These are phyloP conservation scores for Craniophora ligustri DNA, from an alignment of 2,888 invertebrate species.

Conservation along the genomic window DNA sequence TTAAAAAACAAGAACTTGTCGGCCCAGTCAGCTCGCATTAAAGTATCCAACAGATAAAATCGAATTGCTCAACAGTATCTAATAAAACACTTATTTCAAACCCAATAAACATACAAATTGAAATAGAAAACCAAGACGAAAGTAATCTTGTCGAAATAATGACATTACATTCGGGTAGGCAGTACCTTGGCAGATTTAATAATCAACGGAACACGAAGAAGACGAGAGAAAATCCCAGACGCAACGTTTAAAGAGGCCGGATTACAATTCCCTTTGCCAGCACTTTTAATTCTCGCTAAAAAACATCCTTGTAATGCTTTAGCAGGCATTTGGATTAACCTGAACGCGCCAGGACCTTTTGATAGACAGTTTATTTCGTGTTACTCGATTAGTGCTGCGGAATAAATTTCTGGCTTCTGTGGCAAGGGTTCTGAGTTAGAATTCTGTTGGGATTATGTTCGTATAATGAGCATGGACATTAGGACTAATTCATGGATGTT, in stretches of 20 bases:
- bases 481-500: too few species aligned
- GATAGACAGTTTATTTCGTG: slow-evolving; percentile 29
- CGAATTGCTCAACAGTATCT: neutral
- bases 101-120: slow-evolving; percentile 42
- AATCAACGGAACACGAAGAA: slow-evolving; percentile 31
- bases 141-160: slow-evolving; percentile 33
- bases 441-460: too few species aligned
- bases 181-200: slow-evolving; percentile 34
- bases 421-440: too few species aligned
- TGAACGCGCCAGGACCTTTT: slow-evolving; percentile 37
- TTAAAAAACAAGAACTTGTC: too few species aligned
- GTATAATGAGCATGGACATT: too few species aligned
- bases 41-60: too few species aligned
- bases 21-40: too few species aligned
- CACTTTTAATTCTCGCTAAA: slow-evolving; percentile 41
- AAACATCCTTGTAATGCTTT: slow-evolving; percentile 28
- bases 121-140: slow-evolving; percentile 25
- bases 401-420: slow-evolving; percentile 22
- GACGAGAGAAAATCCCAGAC: slow-evolving; percentile 17
- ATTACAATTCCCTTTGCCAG: slow-evolving; percentile 35
- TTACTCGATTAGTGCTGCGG: too few species aligned
- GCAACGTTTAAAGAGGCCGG: slow-evolving; percentile 23
- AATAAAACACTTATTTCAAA: slow-evolving; percentile 35
- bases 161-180: slow-evolving; percentile 31
- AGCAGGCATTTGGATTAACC: slow-evolving; percentile 34